Percentiles rank a stretch among this genome's conserved stretches.
phyloP scores from a whole-genome alignment of 37 sponge, comb jelly and placozoan genomes.

The Dysidea cf. avara region DNA sequence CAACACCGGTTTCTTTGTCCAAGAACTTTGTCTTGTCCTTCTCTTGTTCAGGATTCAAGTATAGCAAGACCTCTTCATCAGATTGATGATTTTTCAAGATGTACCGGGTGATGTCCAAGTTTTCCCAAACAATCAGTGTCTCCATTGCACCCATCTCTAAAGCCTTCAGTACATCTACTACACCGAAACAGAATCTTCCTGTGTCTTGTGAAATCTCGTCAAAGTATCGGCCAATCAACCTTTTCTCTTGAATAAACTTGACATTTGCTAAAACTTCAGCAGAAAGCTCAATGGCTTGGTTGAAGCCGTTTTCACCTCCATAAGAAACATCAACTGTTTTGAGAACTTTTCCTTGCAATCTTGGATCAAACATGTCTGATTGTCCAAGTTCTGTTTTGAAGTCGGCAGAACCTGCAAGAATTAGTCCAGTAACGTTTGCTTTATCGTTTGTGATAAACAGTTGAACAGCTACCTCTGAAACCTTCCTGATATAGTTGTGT shows the following conservation, averaged over 20 bases:
- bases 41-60: constrained; percentile 93
- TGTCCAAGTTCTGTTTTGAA: constrained; percentile 98
- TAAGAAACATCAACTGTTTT: constrained; percentile 98
- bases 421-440: constrained; percentile 91
- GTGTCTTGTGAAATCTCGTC: constrained; percentile 99
- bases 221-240: constrained; percentile 95
- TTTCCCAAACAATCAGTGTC: constrained; percentile 99
- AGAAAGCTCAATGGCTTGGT: constrained; percentile 97
- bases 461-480: constrained; percentile 95
- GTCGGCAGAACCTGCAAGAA: constrained; percentile 97
- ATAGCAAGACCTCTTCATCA: constrained; percentile 78
- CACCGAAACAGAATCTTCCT: constrained; percentile 96
- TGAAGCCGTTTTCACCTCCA: constrained; percentile 99
- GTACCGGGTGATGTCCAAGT: constrained; percentile 83
- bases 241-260: constrained; percentile 99
- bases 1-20: constrained; percentile 91
- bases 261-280: constrained; percentile 95
- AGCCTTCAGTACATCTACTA: constrained; percentile 90
- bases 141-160: constrained; percentile 96
- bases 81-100: constrained; percentile 85
- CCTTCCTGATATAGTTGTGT: constrained; percentile 97
- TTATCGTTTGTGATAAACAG: constrained; percentile 90
- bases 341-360: constrained; percentile 83
- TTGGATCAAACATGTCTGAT: constrained; percentile 98
- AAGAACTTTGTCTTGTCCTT: constrained; percentile 90